Percentiles rank a stretch among this genome's conserved stretches.
Conservation (phyloP, 2,113 vertebrate species). For the Gadus macrocephalus region DNA sequence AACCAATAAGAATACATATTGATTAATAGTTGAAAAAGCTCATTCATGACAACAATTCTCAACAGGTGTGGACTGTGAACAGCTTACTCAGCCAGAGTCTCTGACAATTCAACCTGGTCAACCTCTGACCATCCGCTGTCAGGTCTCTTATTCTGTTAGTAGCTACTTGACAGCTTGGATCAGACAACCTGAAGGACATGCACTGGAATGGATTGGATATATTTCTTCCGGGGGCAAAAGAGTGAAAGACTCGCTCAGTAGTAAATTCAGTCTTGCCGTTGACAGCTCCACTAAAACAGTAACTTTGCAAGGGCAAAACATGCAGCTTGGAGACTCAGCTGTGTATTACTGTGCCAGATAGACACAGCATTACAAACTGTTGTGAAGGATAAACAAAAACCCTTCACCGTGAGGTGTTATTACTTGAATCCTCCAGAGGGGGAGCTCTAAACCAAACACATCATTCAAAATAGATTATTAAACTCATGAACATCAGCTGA, state of each 20-base stretch:
- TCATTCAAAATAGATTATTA: too few relatives aligned
- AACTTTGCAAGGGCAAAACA: slow-evolving; percentile 28
- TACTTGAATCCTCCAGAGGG: too few relatives aligned
- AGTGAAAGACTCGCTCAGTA: slow-evolving; percentile 35
- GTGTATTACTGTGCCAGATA: too few relatives aligned
- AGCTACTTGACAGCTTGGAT: background rate
- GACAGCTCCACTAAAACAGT: slow-evolving; percentile 33
- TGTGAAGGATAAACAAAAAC: slow-evolving; percentile 33
- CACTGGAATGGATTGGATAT: slow-evolving; percentile 19
- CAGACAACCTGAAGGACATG: slow-evolving; percentile 43
- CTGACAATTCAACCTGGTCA: too few relatives aligned
- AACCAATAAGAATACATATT: background rate
- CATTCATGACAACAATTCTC: background rate
- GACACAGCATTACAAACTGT: too few relatives aligned
- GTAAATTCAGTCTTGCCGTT: slow-evolving; percentile 23
- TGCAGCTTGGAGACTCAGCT: slow-evolving; percentile 9
- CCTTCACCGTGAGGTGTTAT: too few relatives aligned
- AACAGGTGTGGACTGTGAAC: background rate
- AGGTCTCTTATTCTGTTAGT: background rate
- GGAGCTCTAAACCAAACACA: too few relatives aligned
- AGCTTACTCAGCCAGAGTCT: too few relatives aligned
- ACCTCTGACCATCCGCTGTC: too few relatives aligned
- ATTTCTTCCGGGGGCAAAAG: accelerated
- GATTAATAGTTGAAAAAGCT: background rate
- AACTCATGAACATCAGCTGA: too few relatives aligned